Evolutionary conservation across 2,888 invertebrate genomes (phyloP), one percentile per base, ranked within the genome.

Genomic region (Hirtodrosophila duncani): DNA sequence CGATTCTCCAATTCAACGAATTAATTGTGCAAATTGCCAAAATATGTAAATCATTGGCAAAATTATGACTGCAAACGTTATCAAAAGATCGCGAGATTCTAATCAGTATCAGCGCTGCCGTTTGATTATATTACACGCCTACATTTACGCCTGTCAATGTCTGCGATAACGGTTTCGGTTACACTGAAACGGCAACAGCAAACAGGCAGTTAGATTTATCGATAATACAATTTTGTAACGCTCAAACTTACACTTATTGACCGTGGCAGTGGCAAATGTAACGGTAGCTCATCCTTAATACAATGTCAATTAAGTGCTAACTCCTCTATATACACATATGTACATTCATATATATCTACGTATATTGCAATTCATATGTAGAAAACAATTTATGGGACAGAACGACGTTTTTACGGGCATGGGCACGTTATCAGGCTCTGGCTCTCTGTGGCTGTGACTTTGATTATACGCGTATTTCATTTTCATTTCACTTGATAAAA

Each of bases 31-130:
- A 60, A 72, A 72, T 72, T 72, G 62, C 45, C 48, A 18, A 71
- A 65, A 60, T 63, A 69, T 71, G 78, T 71, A 56, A 77, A 77
- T 69, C 13, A 58, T 65, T 59, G 20, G 66, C 66, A 39, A 59
- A 68, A 67, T 64, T 37, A 49, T 30, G 38, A 8, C 42, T 33
- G 17, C 21, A 14, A 21, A 11, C 38, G 39, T 59, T 77, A 71
- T 72, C 78, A 51, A 46, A 8, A 13, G n/a, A 7, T 11, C 18
- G 42, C 23, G 38, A 31, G 30, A 50, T 58, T 62, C 45, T 65
- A 69, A 71, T 77, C 74, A 69, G 65, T 11, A 9, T n/a, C n/a
- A n/a, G n/a, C n/a, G 46, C 37, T 27, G 39, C 27, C 33, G 30
- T 37, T 65, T 52, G 27, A 13, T 38, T 8, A 34, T 21, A 41